These are phyloP conservation scores for Mechanitis mazaeus DNA, from an alignment of 2,888 invertebrate genomes.

Conservation along the genomic window DNA sequence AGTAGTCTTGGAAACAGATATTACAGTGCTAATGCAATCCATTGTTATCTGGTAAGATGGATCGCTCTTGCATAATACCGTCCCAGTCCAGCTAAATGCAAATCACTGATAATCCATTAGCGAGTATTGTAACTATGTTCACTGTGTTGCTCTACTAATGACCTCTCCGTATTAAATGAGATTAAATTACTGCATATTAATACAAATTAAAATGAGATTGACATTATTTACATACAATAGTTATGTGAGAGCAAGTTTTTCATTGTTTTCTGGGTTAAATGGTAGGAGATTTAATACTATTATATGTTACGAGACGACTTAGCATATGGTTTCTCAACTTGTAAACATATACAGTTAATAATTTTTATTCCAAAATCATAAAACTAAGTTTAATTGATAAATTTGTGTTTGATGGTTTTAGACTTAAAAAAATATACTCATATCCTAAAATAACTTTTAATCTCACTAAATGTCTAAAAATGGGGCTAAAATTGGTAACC, in stretches of 20 bases:
- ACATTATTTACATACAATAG: no score
- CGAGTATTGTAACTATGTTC: constrained; percentile 37
- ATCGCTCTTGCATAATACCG: constrained; percentile 38
- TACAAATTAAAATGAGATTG: constrained; percentile 1
- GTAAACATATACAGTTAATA: background rate
- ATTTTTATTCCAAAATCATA: no score
- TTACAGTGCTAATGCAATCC: background rate
- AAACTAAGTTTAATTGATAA: no score
- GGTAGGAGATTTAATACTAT: no score
- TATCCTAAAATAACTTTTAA: background rate
- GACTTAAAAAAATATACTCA: background rate
- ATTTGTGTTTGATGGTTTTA: background rate
- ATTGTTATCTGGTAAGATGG: constrained; percentile 4
- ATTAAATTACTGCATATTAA: constrained; percentile 6
- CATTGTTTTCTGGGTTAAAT: no score
- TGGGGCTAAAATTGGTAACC: background rate
- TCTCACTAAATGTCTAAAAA: background rate
- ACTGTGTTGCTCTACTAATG: constrained; percentile 27
- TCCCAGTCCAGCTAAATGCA: constrained; percentile 69
- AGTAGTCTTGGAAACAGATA: no score
- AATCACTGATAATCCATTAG: constrained; percentile 76
- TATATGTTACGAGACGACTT: no score
- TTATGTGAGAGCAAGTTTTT: no score
- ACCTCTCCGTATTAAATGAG: constrained; percentile 22
- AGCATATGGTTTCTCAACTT: no score